Base-by-base conservation (phyloP, 2,113 vertebrate genomes). In the Urocynchramus pylzowi region DNA sequence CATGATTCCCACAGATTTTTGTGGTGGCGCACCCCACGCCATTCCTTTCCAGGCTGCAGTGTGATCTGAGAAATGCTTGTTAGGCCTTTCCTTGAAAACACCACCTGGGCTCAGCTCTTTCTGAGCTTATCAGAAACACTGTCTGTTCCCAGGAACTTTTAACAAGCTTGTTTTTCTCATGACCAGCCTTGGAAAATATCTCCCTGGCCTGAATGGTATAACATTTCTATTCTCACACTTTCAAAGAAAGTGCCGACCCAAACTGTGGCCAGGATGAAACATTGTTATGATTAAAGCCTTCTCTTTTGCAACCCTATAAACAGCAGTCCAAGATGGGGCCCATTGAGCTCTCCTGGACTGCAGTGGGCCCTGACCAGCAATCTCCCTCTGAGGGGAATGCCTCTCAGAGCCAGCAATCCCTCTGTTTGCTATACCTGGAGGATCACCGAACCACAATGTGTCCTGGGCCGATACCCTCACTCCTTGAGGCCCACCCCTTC, bases 1-100 rank as follows among this genome's bases (percentile, higher is more conserved):
- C 49, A 31, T 0, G 0, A n/a, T 64, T 60, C 53, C 41, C 28
- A 44, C 1, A 28, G 16, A 53, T 53, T 65, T 28, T 53, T 65
- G 26, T 7, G 33, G 33, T 24, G 9, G 20, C 35, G 50, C 33
- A 65, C 2, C 8, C 39, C 14, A 7, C 2, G 3, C 31, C 9
- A 5, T 19, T 65, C 27, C 26, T 56, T 67, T 31, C 33, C 12
- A 45, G 47, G 18, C 8, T 78, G 57, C 30, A 52, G 13, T 18
- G 28, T 31, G 12, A 56, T 67, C 12, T 20, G 33, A 54, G 9
- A 80, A 65, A 65, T 53, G 7, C 5, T 54, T 35, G 16, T 37
- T 54, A 31, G 33, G 41, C 50, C 16, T 45, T 7, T 24, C 27
- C 41, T 80, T 80, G 50, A 45, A 45, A 80, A 26, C 27, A 67